Percentiles rank a stretch among this genome's conserved stretches.
Evolutionary conservation across 2,113 vertebrate species (phyloP).

Genomic region (Albula goreensis): DNA sequence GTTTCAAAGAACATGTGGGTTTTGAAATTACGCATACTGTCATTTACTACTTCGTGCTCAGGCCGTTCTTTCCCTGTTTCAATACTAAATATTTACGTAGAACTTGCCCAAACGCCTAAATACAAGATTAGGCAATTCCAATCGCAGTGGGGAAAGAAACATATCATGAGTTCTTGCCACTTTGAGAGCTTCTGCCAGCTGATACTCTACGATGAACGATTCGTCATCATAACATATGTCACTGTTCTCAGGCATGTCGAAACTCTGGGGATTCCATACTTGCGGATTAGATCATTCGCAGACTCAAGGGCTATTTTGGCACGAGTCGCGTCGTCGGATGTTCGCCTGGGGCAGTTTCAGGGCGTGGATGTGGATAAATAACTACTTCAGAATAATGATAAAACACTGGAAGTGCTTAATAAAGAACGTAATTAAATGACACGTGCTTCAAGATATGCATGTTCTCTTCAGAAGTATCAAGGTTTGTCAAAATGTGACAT

Average conservation of each 20-base stretch:
- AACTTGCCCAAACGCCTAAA: no score
- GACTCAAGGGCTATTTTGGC: neutral
- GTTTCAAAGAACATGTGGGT: no score
- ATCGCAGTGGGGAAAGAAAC: no score
- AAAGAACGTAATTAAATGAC: neutral
- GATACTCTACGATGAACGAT: neutral
- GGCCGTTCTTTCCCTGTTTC: neutral
- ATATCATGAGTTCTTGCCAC: neutral
- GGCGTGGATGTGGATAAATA: slow-evolving; percentile 44
- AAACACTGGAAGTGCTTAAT: neutral
- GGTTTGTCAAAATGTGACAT: no score
- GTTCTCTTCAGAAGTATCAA: no score
- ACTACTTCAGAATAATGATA: neutral
- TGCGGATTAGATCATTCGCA: neutral
- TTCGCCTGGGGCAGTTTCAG: slow-evolving; percentile 52
- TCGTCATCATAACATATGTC: neutral
- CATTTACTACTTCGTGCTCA: neutral
- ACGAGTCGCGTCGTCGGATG: neutral
- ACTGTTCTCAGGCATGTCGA: neutral
- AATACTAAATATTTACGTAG: no score
- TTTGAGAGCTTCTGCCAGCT: neutral
- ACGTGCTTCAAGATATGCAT: neutral
- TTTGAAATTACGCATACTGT: neutral
- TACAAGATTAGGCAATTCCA: no score
- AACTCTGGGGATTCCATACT: neutral